Percentiles rank a stretch among this genome's conserved stretches.
These are phyloP conservation scores for Gambelia wislizenii DNA, from an alignment of 2,797 vertebrate genomes.

Conservation along the genomic window DNA sequence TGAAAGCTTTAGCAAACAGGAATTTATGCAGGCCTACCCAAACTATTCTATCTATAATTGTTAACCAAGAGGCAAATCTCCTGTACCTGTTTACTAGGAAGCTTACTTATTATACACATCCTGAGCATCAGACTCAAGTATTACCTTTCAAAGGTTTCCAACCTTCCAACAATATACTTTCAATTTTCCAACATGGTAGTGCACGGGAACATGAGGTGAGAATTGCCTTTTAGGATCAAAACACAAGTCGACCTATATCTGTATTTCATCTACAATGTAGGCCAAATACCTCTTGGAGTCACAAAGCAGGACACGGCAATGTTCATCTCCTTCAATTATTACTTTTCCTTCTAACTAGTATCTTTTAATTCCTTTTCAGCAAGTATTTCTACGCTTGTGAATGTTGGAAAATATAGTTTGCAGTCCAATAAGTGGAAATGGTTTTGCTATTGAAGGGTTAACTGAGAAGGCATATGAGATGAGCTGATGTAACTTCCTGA, in stretches of 20 bases:
- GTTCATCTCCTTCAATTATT: background rate
- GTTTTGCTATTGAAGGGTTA: too few species aligned
- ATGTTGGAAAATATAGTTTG: too few species aligned
- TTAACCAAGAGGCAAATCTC: background rate
- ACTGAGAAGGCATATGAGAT: too few species aligned
- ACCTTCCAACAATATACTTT: background rate
- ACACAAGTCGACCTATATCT: background rate
- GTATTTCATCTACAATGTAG: background rate
- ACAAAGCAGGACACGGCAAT: background rate
- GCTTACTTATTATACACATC: background rate
- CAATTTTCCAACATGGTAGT: background rate
- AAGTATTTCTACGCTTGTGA: too few species aligned
- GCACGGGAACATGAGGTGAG: background rate
- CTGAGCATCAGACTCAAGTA: background rate
- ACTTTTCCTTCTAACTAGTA: background rate
- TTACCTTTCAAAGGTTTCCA: background rate
- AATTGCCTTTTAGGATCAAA: background rate
- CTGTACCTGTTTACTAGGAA: background rate
- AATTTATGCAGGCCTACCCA: background rate
- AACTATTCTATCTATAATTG: background rate
- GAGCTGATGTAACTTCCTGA: too few species aligned
- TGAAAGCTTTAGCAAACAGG: background rate
- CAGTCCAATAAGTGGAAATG: too few species aligned
- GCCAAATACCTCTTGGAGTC: background rate
- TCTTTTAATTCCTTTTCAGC: too few species aligned